Evolutionary conservation across 2,797 vertebrate genomes (phyloP).

Genomic region (Amblyraja radiata): DNA sequence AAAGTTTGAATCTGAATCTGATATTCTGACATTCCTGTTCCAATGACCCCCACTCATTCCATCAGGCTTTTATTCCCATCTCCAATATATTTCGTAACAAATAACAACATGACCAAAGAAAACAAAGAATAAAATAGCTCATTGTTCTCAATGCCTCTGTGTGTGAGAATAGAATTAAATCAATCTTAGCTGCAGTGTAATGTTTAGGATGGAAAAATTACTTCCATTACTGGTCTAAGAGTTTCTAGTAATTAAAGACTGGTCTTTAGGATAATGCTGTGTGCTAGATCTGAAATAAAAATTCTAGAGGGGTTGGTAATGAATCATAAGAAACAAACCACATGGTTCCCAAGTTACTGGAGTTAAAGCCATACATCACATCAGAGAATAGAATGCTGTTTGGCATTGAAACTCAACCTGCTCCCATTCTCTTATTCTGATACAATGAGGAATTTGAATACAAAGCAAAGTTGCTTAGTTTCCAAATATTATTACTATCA

Average conservation of each 20-base stretch:
- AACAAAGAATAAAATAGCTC: background rate
- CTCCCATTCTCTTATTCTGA: background rate
- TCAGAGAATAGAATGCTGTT: background rate
- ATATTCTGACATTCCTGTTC: background rate
- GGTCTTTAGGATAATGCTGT: too few relatives aligned
- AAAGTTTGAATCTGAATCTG: too few relatives aligned
- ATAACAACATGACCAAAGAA: background rate
- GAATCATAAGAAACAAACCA: background rate
- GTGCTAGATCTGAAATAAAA: too few relatives aligned
- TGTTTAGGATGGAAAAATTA: too few relatives aligned
- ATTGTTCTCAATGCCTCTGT: background rate
- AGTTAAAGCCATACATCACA: background rate
- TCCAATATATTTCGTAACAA: background rate
- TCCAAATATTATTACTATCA: background rate
- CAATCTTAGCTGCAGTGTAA: too few relatives aligned
- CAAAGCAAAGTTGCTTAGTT: background rate
- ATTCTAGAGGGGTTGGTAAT: background rate
- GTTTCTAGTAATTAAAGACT: too few relatives aligned
- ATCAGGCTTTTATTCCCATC: background rate
- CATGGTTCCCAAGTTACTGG: background rate
- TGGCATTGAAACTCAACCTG: background rate
- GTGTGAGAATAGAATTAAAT: too few relatives aligned
- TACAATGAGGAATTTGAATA: background rate
- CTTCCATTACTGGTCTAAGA: too few relatives aligned
- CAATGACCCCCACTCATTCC: background rate